Evolutionary conservation across 2,113 vertebrate genomes (phyloP).

Genomic region (Pelecanoides urinatrix): DNA sequence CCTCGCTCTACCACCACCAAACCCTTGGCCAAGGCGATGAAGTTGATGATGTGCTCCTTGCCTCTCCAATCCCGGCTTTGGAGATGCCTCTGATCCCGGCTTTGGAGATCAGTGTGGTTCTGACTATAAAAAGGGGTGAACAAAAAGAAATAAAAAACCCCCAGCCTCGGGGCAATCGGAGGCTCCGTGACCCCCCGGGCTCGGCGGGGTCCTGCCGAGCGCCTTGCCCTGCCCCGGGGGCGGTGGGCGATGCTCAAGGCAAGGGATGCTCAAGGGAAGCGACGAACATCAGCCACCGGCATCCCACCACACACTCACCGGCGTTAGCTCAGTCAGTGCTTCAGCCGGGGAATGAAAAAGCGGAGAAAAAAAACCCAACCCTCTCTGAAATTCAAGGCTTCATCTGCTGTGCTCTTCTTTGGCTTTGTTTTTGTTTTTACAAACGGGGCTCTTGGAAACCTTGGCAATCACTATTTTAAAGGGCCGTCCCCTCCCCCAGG

Average conservation of each 20-base stretch:
- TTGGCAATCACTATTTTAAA: conserved; percentile 35
- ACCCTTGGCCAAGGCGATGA: neutral
- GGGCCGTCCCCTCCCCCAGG: conserved; percentile 33
- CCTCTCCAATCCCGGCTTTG: neutral
- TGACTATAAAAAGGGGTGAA: neutral
- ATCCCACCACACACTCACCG: neutral
- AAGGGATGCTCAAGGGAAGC: neutral
- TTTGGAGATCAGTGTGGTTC: neutral
- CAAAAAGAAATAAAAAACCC: neutral
- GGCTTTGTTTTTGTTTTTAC: conserved; percentile 48
- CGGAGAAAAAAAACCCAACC: neutral
- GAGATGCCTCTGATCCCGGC: neutral
- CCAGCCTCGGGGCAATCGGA: neutral
- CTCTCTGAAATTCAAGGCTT: conserved; percentile 1
- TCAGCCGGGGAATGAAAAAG: neutral
- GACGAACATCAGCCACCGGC: neutral
- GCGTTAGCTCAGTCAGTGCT: neutral
- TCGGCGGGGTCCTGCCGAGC: neutral
- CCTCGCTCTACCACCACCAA: neutral
- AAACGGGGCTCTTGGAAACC: conserved; percentile 53
- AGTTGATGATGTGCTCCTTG: neutral
- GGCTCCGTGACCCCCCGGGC: neutral
- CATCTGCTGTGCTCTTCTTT: neutral
- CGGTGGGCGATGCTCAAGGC: neutral
- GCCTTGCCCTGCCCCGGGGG: neutral